Conservation (phyloP, 1,140 invertebrate genomes). For the Dolichoris vasculosae region DNA sequence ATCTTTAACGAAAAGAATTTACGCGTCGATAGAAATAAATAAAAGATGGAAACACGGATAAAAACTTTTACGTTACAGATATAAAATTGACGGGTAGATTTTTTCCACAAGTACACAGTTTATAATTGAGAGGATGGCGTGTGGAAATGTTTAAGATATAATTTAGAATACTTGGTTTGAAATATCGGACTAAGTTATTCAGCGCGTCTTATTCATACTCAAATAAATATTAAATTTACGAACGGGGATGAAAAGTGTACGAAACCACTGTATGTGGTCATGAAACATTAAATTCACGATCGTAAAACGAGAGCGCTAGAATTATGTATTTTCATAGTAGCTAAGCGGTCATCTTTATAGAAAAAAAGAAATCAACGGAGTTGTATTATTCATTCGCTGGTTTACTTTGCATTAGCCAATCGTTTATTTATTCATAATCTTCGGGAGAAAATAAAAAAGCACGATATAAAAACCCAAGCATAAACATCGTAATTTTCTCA, state of each 20-base stretch:
- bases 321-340: constrained; percentile 17
- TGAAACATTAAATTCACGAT: constrained; percentile 9
- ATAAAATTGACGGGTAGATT: neutral
- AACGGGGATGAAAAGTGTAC: constrained; percentile 7
- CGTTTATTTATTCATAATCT: constrained; percentile 23
- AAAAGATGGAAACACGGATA: no score
- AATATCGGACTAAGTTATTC: neutral
- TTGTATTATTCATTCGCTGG: constrained; percentile 17
- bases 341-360: constrained; percentile 8
- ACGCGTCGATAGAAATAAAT: no score
- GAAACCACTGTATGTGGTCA: neutral
- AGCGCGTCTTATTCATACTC: neutral
- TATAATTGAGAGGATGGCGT: neutral
- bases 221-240: constrained; percentile 18
- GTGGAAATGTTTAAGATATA: neutral
- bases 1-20: no score
- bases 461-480: constrained; percentile 10
- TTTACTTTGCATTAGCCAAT: constrained; percentile 22
- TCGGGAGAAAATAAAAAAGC: neutral
- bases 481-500: constrained; percentile 14
- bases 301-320: neutral
- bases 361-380: neutral
- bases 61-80: no score
- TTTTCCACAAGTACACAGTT: neutral
- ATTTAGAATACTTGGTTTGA: neutral